A percentile compares a stretch with the other conserved stretches of the same genome.
Evolutionary conservation across 2,113 vertebrate genomes (phyloP).

Genomic region (Ondatra zibethicus): DNA sequence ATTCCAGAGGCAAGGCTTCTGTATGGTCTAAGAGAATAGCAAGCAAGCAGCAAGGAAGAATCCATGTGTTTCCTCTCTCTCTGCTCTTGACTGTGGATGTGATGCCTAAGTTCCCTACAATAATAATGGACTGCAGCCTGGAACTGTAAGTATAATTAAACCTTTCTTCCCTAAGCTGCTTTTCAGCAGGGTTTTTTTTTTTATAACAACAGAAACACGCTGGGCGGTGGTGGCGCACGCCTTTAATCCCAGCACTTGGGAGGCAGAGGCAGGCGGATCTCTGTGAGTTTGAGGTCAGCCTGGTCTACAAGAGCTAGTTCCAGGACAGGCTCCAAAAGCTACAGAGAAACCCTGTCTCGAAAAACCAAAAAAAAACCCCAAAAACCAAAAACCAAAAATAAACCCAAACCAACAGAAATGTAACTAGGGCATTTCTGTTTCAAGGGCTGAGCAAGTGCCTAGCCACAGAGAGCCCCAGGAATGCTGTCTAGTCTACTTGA

Average conservation of each 20-base stretch:
- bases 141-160: not conserved
- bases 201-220: not conserved
- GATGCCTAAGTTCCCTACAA: not conserved
- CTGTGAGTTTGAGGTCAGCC: too few species aligned
- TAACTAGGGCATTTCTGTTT: not conserved
- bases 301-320: too few species aligned
- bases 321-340: too few species aligned
- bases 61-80: not conserved
- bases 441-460: not conserved
- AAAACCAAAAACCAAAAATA: too few species aligned
- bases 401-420: not conserved
- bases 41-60: not conserved
- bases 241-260: too few species aligned
- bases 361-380: too few species aligned
- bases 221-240: too few species aligned
- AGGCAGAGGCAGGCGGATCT: too few species aligned
- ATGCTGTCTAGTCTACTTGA: not conserved
- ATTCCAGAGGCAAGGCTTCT: not conserved
- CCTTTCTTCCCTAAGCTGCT: not conserved
- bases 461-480: not conserved
- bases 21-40: not conserved
- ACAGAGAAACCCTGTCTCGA: too few species aligned
- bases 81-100: not conserved
- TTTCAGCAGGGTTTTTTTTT: not conserved
- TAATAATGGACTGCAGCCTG: not conserved